These are phyloP conservation scores for Resseliella maxima DNA, from an alignment of 2,888 invertebrate species.

Conservation along the genomic window DNA sequence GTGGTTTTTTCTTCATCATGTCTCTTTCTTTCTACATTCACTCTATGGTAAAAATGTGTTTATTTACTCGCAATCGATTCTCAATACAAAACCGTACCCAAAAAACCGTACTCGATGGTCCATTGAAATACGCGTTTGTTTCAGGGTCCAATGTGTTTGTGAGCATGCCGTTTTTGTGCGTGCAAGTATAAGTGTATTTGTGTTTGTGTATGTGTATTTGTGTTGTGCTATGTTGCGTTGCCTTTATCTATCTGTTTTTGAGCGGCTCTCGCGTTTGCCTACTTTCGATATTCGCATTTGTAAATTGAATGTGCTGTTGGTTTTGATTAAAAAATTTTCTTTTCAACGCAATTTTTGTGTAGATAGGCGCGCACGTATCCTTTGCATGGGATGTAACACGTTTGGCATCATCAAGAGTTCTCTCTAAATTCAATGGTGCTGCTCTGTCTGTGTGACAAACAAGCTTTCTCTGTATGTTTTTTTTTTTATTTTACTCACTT, in stretches of 20 bases:
- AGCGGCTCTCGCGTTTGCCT: not conserved
- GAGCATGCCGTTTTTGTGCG: not conserved
- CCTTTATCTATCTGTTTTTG: not conserved
- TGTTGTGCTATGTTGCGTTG: not conserved
- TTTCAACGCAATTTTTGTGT: not conserved
- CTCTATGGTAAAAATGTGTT: conserved; percentile 30
- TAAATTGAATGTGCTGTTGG: conserved; percentile 37
- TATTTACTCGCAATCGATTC: conserved; percentile 10
- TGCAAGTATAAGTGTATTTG: not conserved
- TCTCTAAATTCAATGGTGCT: not conserved
- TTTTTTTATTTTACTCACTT: too few species aligned
- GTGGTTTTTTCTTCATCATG: not conserved
- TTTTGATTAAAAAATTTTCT: conserved; percentile 33
- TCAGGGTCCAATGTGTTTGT: not conserved
- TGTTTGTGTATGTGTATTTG: not conserved
- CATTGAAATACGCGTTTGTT: conserved; percentile 13
- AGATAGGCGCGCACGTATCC: not conserved
- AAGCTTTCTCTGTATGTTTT: conserved; percentile 16
- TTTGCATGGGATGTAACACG: not conserved
- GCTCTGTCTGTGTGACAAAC: conserved; percentile 17
- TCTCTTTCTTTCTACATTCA: not conserved
- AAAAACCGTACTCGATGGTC: not conserved
- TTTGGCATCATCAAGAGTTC: not conserved
- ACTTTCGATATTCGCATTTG: not conserved
- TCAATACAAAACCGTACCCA: conserved; percentile 10